Conservation (phyloP, 2,888 invertebrate species). For the Trichopoda pennipes region DNA sequence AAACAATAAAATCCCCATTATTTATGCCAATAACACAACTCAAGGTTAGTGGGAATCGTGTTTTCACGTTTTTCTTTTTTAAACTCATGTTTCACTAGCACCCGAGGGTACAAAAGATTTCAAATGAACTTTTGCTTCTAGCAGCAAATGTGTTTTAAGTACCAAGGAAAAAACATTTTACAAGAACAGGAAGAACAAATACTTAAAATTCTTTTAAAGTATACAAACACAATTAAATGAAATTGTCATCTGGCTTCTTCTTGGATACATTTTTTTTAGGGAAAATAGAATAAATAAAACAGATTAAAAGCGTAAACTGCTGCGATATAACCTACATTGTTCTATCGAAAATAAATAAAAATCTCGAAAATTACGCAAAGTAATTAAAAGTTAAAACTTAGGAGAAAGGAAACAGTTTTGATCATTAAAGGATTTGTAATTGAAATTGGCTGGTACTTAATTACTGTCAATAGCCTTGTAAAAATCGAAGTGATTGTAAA, state of each 20-base stretch:
- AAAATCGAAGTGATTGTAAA: no score
- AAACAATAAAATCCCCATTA: conserved; percentile 41
- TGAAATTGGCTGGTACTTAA: no score
- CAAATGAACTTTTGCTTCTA: conserved; percentile 27
- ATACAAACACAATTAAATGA: conserved; percentile 39
- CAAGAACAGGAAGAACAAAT: conserved; percentile 5
- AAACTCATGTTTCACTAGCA: conserved; percentile 20
- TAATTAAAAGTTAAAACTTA: conserved; percentile 22
- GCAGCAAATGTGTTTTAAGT: conserved; percentile 3
- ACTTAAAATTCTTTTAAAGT: conserved; percentile 39
- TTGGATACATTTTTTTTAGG: conserved; percentile 11
- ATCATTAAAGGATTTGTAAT: neutral
- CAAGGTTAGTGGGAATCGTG: neutral
- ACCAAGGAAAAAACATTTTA: neutral
- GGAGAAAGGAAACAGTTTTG: neutral
- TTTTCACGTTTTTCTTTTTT: neutral
- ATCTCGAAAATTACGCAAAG: neutral
- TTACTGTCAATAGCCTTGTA: no score
- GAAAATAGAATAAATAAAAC: conserved; percentile 19
- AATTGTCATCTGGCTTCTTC: conserved; percentile 37
- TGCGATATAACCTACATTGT: conserved; percentile 26
- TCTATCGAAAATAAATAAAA: neutral
- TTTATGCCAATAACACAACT: conserved; percentile 13
- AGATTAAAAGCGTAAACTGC: conserved; percentile 28
- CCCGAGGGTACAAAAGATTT: conserved; percentile 1